A percentile compares a stretch with the other conserved stretches of the same genome.
Evolutionary conservation across 2,888 invertebrate genomes (phyloP).

Genomic region (Caenorhabditis plicata): DNA sequence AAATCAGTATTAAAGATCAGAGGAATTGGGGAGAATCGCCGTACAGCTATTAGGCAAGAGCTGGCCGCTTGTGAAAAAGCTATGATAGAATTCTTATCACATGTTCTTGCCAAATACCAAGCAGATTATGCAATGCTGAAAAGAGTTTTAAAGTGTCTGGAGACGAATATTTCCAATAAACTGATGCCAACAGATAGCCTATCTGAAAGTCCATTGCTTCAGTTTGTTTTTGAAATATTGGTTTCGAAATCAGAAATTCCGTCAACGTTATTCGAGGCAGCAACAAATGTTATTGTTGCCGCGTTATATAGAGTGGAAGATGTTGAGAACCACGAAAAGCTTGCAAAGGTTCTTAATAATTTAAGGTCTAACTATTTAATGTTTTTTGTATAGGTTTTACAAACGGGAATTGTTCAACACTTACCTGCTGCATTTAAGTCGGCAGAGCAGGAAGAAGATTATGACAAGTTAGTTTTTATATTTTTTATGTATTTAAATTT

Average conservation of each 20-base stretch:
- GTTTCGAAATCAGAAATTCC: constrained; percentile 60
- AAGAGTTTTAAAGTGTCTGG: constrained; percentile 23
- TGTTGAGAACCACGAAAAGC: constrained; percentile 72
- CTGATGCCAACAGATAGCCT: constrained; percentile 72
- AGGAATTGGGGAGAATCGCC: constrained; percentile 84
- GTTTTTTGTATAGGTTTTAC: too few species aligned
- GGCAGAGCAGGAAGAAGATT: constrained; percentile 17
- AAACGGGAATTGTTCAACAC: constrained; percentile 77
- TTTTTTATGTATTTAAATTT: too few species aligned
- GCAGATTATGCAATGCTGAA: constrained; percentile 28
- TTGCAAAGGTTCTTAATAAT: too few species aligned
- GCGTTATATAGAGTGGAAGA: constrained; percentile 63
- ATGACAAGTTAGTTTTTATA: constrained; percentile 17
- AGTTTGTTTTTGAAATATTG: constrained; percentile 67
- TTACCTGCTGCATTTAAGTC: constrained; percentile 83
- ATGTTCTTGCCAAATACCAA: constrained; percentile 28
- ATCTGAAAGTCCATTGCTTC: constrained; percentile 68
- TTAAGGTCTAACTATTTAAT: too few species aligned
- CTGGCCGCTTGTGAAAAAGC: constrained; percentile 76
- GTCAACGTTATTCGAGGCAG: constrained; percentile 78
- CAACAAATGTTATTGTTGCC: constrained; percentile 70
- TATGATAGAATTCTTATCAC: constrained; percentile 19
- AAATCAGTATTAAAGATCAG: too few species aligned
- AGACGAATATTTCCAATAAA: constrained; percentile 15
- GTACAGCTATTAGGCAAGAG: constrained; percentile 81